Evolutionary conservation across 2,113 vertebrate genomes (phyloP), one percentile per base, ranked within the genome.

Genomic region (Strigops habroptila): DNA sequence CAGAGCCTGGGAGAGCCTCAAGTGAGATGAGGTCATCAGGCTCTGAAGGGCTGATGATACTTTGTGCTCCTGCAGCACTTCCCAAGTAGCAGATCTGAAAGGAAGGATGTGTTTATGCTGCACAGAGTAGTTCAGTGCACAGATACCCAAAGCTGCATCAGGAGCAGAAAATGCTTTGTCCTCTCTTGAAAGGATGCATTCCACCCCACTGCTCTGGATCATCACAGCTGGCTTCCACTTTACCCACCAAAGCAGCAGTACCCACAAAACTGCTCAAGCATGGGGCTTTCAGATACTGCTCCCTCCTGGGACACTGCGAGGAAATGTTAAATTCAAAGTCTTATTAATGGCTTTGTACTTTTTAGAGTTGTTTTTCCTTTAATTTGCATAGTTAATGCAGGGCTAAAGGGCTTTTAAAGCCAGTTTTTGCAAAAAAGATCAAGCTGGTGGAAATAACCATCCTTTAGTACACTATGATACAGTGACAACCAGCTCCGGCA

Each of bases 391-490:
- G 49, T 49, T 70, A 82, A 57, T 22, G 23, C 23, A 22, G 67
- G 11, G 41, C 33, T 57, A 31, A 55, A 46, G 48, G 53, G 49
- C 43, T 75, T 44, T 81, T 44, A 64, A 53, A 93, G 55, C 12
- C 43, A 10, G 17, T n/a, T 51, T 64, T 55, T 57, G 28, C 21
- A 17, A 57, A 25, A 75, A 27, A 80, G 16, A 57, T 9, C 5
- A 19, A 57, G 41, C 35, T 44, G 49, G 30, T 48, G 24, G 28
- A 7, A 41, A 35, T 3, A 69, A n/a, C 37, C 49, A 37, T 1
- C n/a, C 59, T 33, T 14, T 4, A 16, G 31, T 33, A 25, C 15
- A 1, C 39, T 7, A 8, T 10, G 22, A 7, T 1, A 12, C 6
- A 0, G 12, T 5, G 24, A 51, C 25, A 31, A 71, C 12, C 53